Base-by-base conservation (phyloP, 2,797 vertebrate genomes). In the Sarcoramphus papa region DNA sequence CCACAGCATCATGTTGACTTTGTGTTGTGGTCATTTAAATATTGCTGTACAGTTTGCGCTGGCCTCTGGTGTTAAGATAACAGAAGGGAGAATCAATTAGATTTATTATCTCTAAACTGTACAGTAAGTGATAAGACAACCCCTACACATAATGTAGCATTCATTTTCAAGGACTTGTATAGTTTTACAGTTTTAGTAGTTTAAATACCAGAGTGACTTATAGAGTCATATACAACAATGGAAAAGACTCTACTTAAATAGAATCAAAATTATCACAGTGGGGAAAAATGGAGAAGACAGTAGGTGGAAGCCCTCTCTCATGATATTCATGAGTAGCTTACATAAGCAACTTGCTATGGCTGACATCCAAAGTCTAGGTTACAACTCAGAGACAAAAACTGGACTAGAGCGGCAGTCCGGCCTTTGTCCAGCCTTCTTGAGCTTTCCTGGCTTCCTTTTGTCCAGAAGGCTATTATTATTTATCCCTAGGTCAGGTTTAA, bases 1-100 rank as follows among this genome's bases (percentile, higher is more conserved):
- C 95, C 96, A 97, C 21, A 48, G 95, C 96, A 93, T 96, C 85
- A 45, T 95, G 97, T 98, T 97, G 97, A 98, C 98, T 98, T 97
- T 88, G 93, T 93, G 94, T 94, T 97, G 97, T 98, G 98, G 98
- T 98, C 97, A 99, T 99, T 99, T 99, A 98, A 99, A 99, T 99
- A 99, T 98, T 95, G 97, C 97, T 96, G 97, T 95, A 95, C 97
- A 96, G 97, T 98, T 97, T 97, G 92, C 67, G 59, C 95, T 94
- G 92, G 97, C 97, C 97, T 98, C 89, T 94, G 97, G 97, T 97
- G 98, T 98, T 99, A 98, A 98, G 98, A 99, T 98, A 99, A 98
- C 97, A 98, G 98, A 97, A 97, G 85, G 96, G 97, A 97, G 97
- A 98, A 99, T 99, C 99, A 99, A 99, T 99, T 99, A 98, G 98